Evolutionary conservation across 2,888 invertebrate species (phyloP), one percentile per base, ranked within the genome.

Genomic region (Heteromurus nitidus): DNA sequence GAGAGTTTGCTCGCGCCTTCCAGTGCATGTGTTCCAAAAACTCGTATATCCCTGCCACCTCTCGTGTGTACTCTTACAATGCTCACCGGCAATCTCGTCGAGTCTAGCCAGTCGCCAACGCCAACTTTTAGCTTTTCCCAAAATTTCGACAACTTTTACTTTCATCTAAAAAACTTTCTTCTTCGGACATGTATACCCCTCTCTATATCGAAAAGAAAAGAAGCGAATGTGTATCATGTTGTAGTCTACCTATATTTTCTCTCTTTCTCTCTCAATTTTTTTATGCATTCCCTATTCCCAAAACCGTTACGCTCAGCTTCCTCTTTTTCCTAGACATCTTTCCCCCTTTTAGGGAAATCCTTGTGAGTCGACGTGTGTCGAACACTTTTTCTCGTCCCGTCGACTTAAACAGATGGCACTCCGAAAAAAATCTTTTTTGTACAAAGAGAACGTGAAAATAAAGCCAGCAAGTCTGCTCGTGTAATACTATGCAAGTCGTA

Each of bases 1-100:
- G 92, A 84, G 94, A 94, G 88, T 94, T 94, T 89, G 92, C 92
- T 86, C 91, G 93, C 85, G 93, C 93, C 0, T 92, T 93, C 89
- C 93, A 92, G 92, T 88, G 86, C 81, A 84, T 87, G 81, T 86
- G 85, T 82, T 85, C 80, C 55, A 83, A 84, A 65, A 72, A 84
- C 36, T 68, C 68, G 70, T 85, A 84, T 67, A 22, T 67, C 53
- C 84, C 84, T 80, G 84, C 87, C 82, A 86, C 84, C 79, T 86
- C 86, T 74, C 86, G 87, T 42, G 85, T 86, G 53, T 86, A 85
- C 83, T 84, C 86, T 50, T 85, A 68, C 44, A 69, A 73, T n/a
- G 69, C 79, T 67, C 82, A 80, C 68, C 75, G 64, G 55, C 83
- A 80, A 28, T 69, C 70, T 69, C 82, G 83, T 76, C 84, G 85